Conservation (phyloP, 2,888 invertebrate genomes). For the Clitarchus hookeri region DNA sequence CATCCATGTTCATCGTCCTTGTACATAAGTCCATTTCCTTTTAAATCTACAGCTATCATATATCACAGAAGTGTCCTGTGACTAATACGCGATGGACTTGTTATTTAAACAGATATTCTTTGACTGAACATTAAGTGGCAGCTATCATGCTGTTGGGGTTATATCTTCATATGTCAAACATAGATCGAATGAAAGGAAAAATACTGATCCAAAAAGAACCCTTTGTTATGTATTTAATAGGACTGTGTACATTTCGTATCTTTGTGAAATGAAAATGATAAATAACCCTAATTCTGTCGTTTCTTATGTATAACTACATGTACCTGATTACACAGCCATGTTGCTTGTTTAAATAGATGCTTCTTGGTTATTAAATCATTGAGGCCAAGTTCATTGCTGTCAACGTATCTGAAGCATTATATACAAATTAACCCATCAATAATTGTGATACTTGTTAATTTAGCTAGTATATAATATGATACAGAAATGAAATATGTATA, state of each 20-base stretch:
- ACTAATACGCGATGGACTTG: neutral
- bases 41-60: neutral
- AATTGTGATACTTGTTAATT: constrained; percentile 14
- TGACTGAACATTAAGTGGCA: neutral
- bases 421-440: constrained; percentile 7
- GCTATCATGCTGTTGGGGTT: neutral
- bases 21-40: neutral
- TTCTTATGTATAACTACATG: neutral
- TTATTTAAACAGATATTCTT: neutral
- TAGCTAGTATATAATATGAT: constrained; percentile 4
- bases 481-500: neutral
- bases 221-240: neutral
- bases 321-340: neutral
- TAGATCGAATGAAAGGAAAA: neutral
- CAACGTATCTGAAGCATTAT: neutral
- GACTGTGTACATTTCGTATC: neutral
- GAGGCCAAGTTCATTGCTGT: constrained; percentile 4
- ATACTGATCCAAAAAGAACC: neutral
- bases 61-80: neutral
- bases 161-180: neutral
- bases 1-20: neutral
- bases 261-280: neutral
- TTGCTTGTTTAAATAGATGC: neutral
- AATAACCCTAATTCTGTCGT: constrained; percentile 7
- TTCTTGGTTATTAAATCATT: neutral